Evolutionary conservation across 2,113 vertebrate genomes (phyloP).

Genomic region (Xiphophorus maculatus): DNA sequence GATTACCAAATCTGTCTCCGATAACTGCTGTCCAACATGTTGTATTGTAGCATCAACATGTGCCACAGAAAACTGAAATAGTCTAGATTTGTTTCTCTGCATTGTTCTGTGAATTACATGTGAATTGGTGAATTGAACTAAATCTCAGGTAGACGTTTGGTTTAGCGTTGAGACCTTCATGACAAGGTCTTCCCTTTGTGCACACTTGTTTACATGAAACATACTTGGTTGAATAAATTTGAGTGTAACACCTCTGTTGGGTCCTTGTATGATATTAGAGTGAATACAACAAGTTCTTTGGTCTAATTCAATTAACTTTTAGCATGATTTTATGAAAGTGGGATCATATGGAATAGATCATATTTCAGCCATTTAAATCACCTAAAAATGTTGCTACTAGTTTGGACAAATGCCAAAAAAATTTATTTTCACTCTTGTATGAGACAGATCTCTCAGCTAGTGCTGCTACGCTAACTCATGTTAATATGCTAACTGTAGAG

Average conservation of each 20-base stretch:
- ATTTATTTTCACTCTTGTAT: neutral
- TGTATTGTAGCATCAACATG: constrained; percentile 67
- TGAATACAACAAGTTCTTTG: constrained; percentile 31
- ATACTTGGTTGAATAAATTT: constrained; percentile 72
- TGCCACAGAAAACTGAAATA: constrained; percentile 61
- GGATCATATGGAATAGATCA: neutral
- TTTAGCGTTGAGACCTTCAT: constrained; percentile 59
- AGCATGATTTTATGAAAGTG: neutral
- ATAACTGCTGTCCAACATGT: constrained; percentile 57
- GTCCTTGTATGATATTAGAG: constrained; percentile 36
- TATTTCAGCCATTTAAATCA: neutral
- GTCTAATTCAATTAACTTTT: constrained; percentile 11
- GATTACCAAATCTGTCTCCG: constrained; percentile 62
- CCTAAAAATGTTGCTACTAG: neutral
- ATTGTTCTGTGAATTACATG: constrained; percentile 63
- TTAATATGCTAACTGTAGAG: neutral
- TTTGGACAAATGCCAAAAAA: neutral
- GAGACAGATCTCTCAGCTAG: neutral
- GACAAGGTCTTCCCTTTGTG: constrained; percentile 63
- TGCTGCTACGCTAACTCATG: neutral
- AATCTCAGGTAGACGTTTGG: constrained; percentile 78
- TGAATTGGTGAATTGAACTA: constrained; percentile 64
- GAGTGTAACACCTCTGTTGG: constrained; percentile 60
- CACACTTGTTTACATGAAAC: constrained; percentile 72
- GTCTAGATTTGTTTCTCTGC: constrained; percentile 68